Evolutionary conservation across 1,140 invertebrate species (phyloP), one percentile per base, ranked within the genome.

Genomic region (Caenorhabditis briggsae): DNA sequence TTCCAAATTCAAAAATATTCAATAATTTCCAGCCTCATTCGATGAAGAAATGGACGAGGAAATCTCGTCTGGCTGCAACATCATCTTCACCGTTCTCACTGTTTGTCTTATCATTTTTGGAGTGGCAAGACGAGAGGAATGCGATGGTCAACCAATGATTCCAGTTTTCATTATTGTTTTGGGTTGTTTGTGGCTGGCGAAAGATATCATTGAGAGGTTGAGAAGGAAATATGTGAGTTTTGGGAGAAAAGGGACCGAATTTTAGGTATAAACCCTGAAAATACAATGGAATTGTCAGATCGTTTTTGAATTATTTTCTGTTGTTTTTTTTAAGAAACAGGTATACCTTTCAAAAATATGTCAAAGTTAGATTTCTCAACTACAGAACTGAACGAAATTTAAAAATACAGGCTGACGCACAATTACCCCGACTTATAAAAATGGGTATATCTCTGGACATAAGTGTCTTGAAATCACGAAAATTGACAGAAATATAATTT

Each of bases 121-220:
- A 6, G 12, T 46, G 5, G 64, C 64, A 11, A 43, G 64, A 70
- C 64, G 64, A 16, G 64, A 70, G 18, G 64, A 70, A 46, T 70
- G 64, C 18, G 64, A 70, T n/a, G 64, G 64, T 9, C 64, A 70
- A 70, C 64, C 64, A n/a, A 70, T 70, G 64, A 70, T 70, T 46
- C 64, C 64, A 46, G 64, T 70, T 46, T 70, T 70, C 8, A 70
- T 70, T 70, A 70, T 70, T 18, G 64, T 70, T 43, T 70, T 70
- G 64, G 64, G 64, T 5, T 70, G 33, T 46, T 46, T 70, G 8
- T 70, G 64, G 64, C 16, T 70, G 64, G 41, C 64, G n/a, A 70
- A 46, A 46, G 64, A 70, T 70, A 46, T 46, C 18, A 70, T 70
- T 46, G 64, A 70, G 41, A 70, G 64, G 41, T 70, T 43, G 33